Conservation (phyloP, 2,797 vertebrate genomes). For the Lophius americanus region DNA sequence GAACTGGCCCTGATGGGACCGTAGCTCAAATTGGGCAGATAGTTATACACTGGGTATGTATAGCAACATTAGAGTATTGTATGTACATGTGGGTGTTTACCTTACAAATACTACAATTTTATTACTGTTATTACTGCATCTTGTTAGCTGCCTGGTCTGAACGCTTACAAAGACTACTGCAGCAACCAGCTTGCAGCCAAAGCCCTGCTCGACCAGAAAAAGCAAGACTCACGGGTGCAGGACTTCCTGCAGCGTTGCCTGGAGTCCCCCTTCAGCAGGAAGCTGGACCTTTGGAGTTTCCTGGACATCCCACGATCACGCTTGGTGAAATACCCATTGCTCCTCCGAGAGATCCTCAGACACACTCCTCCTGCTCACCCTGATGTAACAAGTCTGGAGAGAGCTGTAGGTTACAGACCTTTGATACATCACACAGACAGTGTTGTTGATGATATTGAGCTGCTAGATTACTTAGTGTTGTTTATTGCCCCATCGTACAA, state of each 20-base stretch:
- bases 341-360: constrained; percentile 91
- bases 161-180: constrained; percentile 93
- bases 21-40: constrained; percentile 93
- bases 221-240: constrained; percentile 91
- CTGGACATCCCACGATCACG: constrained; percentile 95
- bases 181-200: constrained; percentile 96
- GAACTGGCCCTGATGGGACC: constrained; percentile 90
- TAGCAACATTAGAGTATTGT: not conserved
- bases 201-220: constrained; percentile 94
- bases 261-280: constrained; percentile 97
- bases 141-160: constrained; percentile 89
- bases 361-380: constrained; percentile 92
- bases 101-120: not conserved
- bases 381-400: constrained; percentile 85
- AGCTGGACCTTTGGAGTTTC: constrained; percentile 98
- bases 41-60: constrained; percentile 92
- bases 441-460: not conserved
- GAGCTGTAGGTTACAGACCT: constrained; percentile 81
- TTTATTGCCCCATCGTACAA: not conserved
- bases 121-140: not conserved
- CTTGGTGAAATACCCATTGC: constrained; percentile 94
- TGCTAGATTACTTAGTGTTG: not conserved
- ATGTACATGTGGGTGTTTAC: not conserved
- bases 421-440: not conserved
- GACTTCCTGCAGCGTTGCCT: constrained; percentile 96